Percentiles rank a stretch among this genome's conserved stretches.
phyloP scores from a whole-genome alignment of 2,113 vertebrate species.

The Rhizomys pruinosus region DNA sequence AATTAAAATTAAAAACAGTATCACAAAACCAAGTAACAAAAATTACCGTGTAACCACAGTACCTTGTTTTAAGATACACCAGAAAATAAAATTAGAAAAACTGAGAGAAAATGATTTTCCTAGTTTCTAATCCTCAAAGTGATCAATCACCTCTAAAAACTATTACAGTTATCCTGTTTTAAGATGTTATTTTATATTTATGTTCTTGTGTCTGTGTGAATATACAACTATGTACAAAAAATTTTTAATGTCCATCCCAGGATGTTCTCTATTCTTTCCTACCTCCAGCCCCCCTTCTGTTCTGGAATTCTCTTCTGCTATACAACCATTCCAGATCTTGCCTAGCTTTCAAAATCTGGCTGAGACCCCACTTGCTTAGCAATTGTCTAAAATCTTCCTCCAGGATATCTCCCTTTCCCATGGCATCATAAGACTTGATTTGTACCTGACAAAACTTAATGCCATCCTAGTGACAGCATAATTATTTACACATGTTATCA shows the following conservation, averaged over 20 bases:
- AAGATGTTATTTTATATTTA: slow-evolving; percentile 59
- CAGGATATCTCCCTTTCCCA: neutral
- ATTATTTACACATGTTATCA: neutral
- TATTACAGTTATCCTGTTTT: slow-evolving; percentile 26
- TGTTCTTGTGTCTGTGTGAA: neutral
- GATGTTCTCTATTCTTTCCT: neutral
- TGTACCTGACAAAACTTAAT: neutral
- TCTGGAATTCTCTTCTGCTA: neutral
- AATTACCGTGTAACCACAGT: neutral
- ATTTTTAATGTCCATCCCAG: neutral
- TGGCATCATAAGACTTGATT: neutral
- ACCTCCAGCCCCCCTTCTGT: neutral
- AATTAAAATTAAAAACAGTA: slow-evolving; percentile 46
- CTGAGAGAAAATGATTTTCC: slow-evolving; percentile 6
- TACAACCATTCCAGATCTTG: slow-evolving; percentile 26
- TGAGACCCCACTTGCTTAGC: slow-evolving; percentile 6
- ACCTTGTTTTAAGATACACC: neutral
- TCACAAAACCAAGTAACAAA: neutral
- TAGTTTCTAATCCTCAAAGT: slow-evolving; percentile 17
- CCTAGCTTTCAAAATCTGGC: slow-evolving; percentile 6
- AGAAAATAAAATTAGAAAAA: slow-evolving; percentile 56
- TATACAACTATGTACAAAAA: slow-evolving; percentile 28
- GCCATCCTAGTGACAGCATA: neutral
- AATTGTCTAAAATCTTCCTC: neutral
- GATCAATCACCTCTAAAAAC: slow-evolving; percentile 21